Evolutionary conservation across 2,888 invertebrate species (phyloP), one percentile per base, ranked within the genome.

Genomic region (Drosophila melanocephala): DNA sequence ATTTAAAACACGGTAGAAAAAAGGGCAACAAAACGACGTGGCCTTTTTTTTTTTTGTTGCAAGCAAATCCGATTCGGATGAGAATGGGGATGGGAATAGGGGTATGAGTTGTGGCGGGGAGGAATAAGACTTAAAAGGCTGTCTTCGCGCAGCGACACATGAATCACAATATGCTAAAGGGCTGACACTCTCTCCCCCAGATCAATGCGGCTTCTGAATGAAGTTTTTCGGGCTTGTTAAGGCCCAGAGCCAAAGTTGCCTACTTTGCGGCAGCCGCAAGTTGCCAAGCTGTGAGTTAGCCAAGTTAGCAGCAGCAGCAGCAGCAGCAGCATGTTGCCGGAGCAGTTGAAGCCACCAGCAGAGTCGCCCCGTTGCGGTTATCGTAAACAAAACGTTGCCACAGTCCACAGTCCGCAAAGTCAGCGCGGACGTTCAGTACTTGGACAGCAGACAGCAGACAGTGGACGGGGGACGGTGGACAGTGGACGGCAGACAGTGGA

Each of bases 101-200:
- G 26, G 50, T 47, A 30, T 47, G 57, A 19, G 19, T 30, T 14
- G 57, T 56, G 50, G 50, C 7, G 57, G 39, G 19, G 37, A 28
- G 39, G 39, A 9, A 44, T n/a, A 9, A 26, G 44, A 79, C 75
- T 65, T 83, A 75, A 81, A 72, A 83, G 81, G 60, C 74, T 74
- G 79, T 79, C 79, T 57, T 78, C 32, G 87, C 76, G 85, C 85
- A 91, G 89, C 92, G 92, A 91, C 91, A 91, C 91, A 91, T 91
- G 91, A 92, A 88, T 88, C 87, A 88, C 87, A 91, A 91, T 91
- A 91, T 91, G 91, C 91, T 92, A 92, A 91, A 90, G 91, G 90
- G 88, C 92, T 92, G 91, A 91, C 92, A 91, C 91, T 91, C 91
- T 92, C 91, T 91, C 86, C 91, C 91, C 86, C 92, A 84, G 91